Evolutionary conservation across 2,888 invertebrate genomes (phyloP).

Genomic region (Cylloceria caligata): DNA sequence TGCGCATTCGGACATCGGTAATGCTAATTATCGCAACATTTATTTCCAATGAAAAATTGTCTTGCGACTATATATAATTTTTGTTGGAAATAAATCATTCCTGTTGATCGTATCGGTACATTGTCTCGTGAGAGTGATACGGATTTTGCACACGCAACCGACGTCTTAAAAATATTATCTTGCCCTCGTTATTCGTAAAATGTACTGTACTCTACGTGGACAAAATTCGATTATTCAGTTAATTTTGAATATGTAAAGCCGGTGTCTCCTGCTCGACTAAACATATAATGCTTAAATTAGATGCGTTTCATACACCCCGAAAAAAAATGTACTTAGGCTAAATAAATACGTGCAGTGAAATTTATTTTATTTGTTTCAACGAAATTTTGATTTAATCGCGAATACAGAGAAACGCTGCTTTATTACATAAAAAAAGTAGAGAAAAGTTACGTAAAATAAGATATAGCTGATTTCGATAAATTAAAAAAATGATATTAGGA

Average conservation of each 20-base stretch:
- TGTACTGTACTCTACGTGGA: no score
- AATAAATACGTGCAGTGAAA: background rate
- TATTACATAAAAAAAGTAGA: no score
- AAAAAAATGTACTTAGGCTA: background rate
- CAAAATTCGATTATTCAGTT: background rate
- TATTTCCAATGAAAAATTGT: background rate
- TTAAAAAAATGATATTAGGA: no score
- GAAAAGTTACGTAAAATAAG: no score
- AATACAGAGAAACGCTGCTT: no score
- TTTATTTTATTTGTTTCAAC: background rate
- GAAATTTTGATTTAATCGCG: background rate
- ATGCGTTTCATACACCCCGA: no score
- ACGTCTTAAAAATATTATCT: background rate
- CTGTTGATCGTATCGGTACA: background rate
- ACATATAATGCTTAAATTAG: no score
- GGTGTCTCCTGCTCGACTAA: no score
- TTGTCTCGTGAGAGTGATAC: slow-evolving; percentile 53
- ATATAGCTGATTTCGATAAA: no score
- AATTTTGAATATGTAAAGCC: background rate
- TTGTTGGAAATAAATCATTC: background rate
- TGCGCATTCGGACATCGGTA: background rate
- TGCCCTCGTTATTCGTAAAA: no score
- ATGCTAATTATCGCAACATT: background rate
- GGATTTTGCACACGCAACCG: slow-evolving; percentile 25
- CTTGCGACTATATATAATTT: background rate